Evolutionary conservation across 2,888 invertebrate species (phyloP), one percentile per base, ranked within the genome.

Genomic region (Lepas anatifera): DNA sequence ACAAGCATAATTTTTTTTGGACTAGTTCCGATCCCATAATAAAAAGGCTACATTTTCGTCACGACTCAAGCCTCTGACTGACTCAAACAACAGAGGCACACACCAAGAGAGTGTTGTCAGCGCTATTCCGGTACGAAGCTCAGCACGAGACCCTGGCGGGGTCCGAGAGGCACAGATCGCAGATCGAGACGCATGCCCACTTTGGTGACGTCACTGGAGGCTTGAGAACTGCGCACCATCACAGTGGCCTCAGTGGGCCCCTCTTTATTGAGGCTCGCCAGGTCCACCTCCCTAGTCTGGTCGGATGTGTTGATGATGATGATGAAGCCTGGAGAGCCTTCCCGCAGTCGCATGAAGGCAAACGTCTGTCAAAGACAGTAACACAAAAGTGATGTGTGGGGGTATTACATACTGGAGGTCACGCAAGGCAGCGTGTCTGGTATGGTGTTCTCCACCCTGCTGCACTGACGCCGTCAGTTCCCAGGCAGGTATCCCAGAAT

Each of bases 271-370:
- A 6, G 43, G 68, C 25, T 71, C 70, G 16, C n/a, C 37, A 6
- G 37, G n/a, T n/a, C 37, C 67, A 90, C 66, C 4, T 78, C 78
- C 13, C 81, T 81, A 6, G 78, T 78, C 41, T 79, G 77, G 16
- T 79, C 78, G 1, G 82, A 81, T 25, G 88, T 86, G 81, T 92
- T 91, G 76, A 86, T 85, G 68, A 87, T 85, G 35, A 89, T 87
- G 75, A 89, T 81, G 80, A 86, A 89, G 29, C 90, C 90, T 1
- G 89, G 89, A 81, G 87, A 88, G 0, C 89, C 89, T 27, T 85
- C 80, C 79, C 87, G 87, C 78, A 87, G 35, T 7, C 32, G 52
- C 67, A 50, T 50, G 29, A 50, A 41, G 2, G 29, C 37, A 16
- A 69, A 50, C 22, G 43, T 43, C 50, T 35, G 29, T 7, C 46